phyloP scores from a whole-genome alignment of 2,888 invertebrate genomes.

The Torymus aiolomorphi region DNA sequence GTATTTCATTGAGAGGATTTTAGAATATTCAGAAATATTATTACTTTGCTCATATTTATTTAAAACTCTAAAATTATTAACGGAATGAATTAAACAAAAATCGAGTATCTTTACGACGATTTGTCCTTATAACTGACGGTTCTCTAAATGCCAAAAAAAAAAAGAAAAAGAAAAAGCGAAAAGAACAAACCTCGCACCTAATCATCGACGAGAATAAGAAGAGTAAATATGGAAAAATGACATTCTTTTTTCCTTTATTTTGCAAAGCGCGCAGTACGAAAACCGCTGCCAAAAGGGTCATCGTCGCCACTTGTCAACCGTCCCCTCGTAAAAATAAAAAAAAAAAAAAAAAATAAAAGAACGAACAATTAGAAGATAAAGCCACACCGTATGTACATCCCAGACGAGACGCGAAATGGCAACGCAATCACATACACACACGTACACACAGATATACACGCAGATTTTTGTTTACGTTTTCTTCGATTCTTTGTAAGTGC shows the following conservation, averaged over 20 bases:
- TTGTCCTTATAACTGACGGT: conserved; percentile 18
- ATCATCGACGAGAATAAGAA: conserved; percentile 7
- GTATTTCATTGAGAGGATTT: too few relatives aligned
- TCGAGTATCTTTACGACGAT: conserved; percentile 13
- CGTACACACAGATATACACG: too few relatives aligned
- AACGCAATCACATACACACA: too few relatives aligned
- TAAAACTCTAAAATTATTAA: background rate
- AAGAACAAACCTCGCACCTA: too few relatives aligned
- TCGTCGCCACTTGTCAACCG: conserved; percentile 45
- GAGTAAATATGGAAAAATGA: background rate
- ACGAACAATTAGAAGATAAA: background rate
- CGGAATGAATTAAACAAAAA: conserved; percentile 20
- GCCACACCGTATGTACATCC: background rate
- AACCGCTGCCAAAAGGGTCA: conserved; percentile 36
- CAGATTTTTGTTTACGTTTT: conserved; percentile 31
- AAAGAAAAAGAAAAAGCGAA: too few relatives aligned
- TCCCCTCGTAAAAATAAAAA: conserved; percentile 24
- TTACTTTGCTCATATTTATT: too few relatives aligned
- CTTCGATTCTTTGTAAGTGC: conserved; percentile 48
- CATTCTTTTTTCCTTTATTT: conserved; percentile 16
- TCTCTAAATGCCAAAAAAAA: conserved; percentile 50
- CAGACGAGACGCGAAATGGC: conserved; percentile 16
- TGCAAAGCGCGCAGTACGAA: conserved; percentile 14
- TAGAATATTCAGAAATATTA: too few relatives aligned
- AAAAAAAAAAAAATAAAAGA: background rate